Evolutionary conservation across 2,888 invertebrate species (phyloP), one percentile per base, ranked within the genome.

Genomic region (Ceramica pisi): DNA sequence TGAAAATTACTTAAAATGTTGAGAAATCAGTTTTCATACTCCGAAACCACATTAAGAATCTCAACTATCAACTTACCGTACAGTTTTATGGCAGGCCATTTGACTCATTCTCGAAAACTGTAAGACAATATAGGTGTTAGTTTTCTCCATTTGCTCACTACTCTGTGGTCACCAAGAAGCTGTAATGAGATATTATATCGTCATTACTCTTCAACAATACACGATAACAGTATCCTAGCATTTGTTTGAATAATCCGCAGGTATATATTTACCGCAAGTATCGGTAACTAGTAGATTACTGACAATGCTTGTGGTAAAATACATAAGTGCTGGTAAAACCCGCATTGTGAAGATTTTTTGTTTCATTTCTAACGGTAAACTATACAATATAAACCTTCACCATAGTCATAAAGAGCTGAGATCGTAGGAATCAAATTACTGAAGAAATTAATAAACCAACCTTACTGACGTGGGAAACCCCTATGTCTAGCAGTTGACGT

Each of bases 141-240:
- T 19, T 21, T 26, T 9, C 31, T 76, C 38, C n/a, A 38, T 55
- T 63, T 14, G 5, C 12, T 60, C 3, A 44, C 1, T 51, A 2
- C 14, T 81, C 77, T 35, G 55, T 64, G 60, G 48, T 16, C 41
- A 26, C 19, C 31, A 35, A 55, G 56, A 26, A 67, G 46, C 14
- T 56, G 44, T 75, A 78, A 83, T 64, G 71, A 82, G 76, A 70
- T 75, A 74, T 76, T 65, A 71, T 78, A 77, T 75, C 77, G 70
- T 80, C 81, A 87, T 89, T 73, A 87, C 80, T 88, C 84, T 84
- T 76, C 38, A 69, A 83, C 71, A 84, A 74, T 83, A 81, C 70
- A 71, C 71, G 75, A 87, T 90, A 92, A 90, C 91, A 89, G 90
- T 91, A 88, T 86, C 80, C 80, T 81, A 81, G 82, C 82, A 86